Evolutionary conservation across 2,113 vertebrate species (phyloP), one percentile per base, ranked within the genome.

Genomic region (Ramphastos sulfuratus): DNA sequence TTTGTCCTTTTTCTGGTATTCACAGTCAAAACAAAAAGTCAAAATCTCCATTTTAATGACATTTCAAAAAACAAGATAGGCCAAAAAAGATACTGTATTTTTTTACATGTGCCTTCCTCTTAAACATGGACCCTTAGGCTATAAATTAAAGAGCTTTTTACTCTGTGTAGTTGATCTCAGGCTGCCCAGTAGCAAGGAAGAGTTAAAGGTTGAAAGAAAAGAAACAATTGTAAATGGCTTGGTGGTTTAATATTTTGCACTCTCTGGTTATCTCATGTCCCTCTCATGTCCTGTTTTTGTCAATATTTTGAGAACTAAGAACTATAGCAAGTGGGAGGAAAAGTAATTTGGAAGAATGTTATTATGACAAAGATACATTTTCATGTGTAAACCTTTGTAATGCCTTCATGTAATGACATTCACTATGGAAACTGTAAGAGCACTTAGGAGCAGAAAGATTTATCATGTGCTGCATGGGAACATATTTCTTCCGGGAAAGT

Each of bases 21-120:
- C 91, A 90, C 93, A 96, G 91, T 78, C 93, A 39, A 39, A 39
- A 39, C 7, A 93, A 93, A 95, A 93, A 96, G 94, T 80, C 72
- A 91, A 95, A 95, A 72, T 95, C 86, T 96, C 89, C 84, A 92
- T 95, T 97, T 97, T 95, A 85, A 94, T 91, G 92, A 96, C 77
- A 65, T 88, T 90, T 93, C 89, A 94, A 92, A 87, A 86, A 86
- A 95, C 50, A 73, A 95, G 87, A 90, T 19, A 28, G 50, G 44
- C 87, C 95, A 84, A 90, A 58, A 46, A 94, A 85, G 70, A 39
- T 63, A 59, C 23, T 77, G 65, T 94, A 73, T 88, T 91, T 94
- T 80, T 95, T 85, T 73, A 81, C 59, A 35, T 80, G 58, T 31
- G 59, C n/a, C 78, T 96, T 93, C 69, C 61, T 93, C 82, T 91